These are phyloP conservation scores for Melikaiella ostensackeni DNA, from an alignment of 2,888 invertebrate genomes.

Conservation along the genomic window DNA sequence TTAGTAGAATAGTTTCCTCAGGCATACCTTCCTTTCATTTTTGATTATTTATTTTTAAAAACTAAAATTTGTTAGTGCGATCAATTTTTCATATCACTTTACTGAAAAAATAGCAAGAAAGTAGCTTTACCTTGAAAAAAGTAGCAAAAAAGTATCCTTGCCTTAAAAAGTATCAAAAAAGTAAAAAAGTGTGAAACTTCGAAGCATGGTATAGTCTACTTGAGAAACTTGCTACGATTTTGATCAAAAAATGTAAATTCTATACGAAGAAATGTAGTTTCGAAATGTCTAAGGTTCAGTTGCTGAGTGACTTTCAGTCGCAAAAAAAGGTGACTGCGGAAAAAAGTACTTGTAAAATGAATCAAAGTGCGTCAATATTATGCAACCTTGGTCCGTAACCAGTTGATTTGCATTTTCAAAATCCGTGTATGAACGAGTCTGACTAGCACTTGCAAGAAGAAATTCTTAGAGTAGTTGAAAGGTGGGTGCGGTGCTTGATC, in stretches of 20 bases:
- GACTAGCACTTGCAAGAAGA: conserved; percentile 31
- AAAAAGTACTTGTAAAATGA: conserved; percentile 10
- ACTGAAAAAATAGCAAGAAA: too few relatives aligned
- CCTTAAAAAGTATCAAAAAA: too few relatives aligned
- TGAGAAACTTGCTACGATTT: not conserved
- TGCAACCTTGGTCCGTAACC: conserved; percentile 31
- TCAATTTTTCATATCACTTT: too few relatives aligned
- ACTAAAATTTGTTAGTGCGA: too few relatives aligned
- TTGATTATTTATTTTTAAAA: too few relatives aligned
- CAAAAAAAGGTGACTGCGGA: not conserved
- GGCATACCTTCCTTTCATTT: too few relatives aligned
- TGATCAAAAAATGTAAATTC: conserved; percentile 16
- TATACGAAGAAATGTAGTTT: conserved; percentile 4
- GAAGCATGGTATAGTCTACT: too few relatives aligned
- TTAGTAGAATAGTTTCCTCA: too few relatives aligned
- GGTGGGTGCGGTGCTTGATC: conserved; percentile 37
- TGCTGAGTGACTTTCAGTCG: conserved; percentile 5
- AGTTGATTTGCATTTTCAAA: conserved; percentile 37
- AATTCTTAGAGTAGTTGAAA: conserved; percentile 38
- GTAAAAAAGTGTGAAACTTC: too few relatives aligned
- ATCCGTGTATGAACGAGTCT: conserved; percentile 30
- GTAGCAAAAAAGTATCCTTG: too few relatives aligned
- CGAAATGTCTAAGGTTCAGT: conserved; percentile 26
- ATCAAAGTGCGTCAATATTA: conserved; percentile 27
- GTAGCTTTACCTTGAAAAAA: too few relatives aligned